Conservation (phyloP, 1,140 invertebrate species). For the Ceratoteleas bidentatus region DNA sequence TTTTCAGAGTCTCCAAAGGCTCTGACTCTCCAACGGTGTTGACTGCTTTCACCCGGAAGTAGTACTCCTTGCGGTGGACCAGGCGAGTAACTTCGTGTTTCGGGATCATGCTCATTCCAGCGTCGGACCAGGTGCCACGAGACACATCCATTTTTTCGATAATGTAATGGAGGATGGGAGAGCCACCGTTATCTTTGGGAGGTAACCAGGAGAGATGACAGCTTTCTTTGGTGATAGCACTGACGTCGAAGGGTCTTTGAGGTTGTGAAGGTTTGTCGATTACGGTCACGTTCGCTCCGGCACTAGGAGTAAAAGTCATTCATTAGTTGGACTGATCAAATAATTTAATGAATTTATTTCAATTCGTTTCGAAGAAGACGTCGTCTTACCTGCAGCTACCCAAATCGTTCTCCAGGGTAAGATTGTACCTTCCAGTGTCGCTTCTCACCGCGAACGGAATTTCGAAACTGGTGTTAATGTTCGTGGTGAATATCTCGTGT, state of each 20-base stretch:
- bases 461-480: constrained; percentile 91
- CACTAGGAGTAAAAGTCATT: constrained; percentile 78
- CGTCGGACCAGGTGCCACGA: constrained; percentile 96
- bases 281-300: constrained; percentile 93
- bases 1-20: constrained; percentile 88
- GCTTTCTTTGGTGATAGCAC: constrained; percentile 94
- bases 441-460: constrained; percentile 91
- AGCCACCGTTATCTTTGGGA: constrained; percentile 94
- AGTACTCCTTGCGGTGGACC: constrained; percentile 95
- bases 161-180: constrained; percentile 96
- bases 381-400: constrained; percentile 84
- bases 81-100: constrained; percentile 92
- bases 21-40: constrained; percentile 98
- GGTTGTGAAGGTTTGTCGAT: constrained; percentile 93
- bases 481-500: constrained; percentile 83
- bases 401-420: constrained; percentile 92
- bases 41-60: constrained; percentile 95
- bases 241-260: constrained; percentile 92
- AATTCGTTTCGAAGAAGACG: not conserved
- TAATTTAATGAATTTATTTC: too few relatives aligned
- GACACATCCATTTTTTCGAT: constrained; percentile 98
- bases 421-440: constrained; percentile 92
- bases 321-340: too few relatives aligned
- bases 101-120: constrained; percentile 91
- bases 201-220: constrained; percentile 91